These are phyloP conservation scores for Phycodurus eques DNA, from an alignment of 2,113 vertebrate species.

Conservation along the genomic window DNA sequence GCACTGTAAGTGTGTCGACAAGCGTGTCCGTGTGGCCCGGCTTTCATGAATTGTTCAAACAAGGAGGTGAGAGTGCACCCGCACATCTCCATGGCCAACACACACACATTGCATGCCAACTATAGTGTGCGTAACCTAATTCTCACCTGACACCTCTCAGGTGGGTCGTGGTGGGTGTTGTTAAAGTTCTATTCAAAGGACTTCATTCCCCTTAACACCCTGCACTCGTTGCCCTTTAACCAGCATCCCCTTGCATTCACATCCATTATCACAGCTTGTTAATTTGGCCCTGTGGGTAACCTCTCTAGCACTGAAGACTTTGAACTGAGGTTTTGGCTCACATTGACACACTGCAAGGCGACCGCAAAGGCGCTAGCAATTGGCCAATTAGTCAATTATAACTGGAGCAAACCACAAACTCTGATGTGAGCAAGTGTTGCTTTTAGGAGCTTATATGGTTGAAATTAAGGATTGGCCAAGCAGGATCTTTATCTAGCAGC, in stretches of 20 bases:
- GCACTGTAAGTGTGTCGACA: conserved; percentile 2
- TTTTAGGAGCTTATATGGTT: background rate
- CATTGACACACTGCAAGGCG: conserved; percentile 13
- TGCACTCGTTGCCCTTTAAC: conserved; percentile 47
- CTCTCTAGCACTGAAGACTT: conserved; percentile 28
- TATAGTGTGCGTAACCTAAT: conserved; percentile 25
- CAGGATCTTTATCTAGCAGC: background rate
- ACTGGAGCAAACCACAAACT: conserved; percentile 19
- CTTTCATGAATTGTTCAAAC: conserved; percentile 42
- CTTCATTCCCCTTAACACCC: conserved; percentile 56
- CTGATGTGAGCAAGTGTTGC: conserved; percentile 15
- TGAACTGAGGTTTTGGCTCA: conserved; percentile 45
- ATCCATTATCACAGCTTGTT: conserved; percentile 67
- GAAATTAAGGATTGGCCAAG: conserved; percentile 3
- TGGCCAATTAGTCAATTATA: conserved; percentile 29
- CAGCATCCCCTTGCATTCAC: conserved; percentile 27
- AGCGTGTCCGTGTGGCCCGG: conserved; percentile 29
- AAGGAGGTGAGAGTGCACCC: conserved; percentile 6
- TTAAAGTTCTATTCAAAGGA: conserved; percentile 57
- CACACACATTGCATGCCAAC: conserved; percentile 25
- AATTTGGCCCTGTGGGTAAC: conserved; percentile 66
- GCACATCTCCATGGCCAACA: background rate
- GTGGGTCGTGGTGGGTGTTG: conserved; percentile 48
- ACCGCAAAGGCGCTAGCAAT: conserved; percentile 33
- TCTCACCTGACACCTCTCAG: conserved; percentile 60